These are phyloP conservation scores for Dipodomys stephensi DNA, from an alignment of 2,113 vertebrate genomes.

Conservation along the genomic window DNA sequence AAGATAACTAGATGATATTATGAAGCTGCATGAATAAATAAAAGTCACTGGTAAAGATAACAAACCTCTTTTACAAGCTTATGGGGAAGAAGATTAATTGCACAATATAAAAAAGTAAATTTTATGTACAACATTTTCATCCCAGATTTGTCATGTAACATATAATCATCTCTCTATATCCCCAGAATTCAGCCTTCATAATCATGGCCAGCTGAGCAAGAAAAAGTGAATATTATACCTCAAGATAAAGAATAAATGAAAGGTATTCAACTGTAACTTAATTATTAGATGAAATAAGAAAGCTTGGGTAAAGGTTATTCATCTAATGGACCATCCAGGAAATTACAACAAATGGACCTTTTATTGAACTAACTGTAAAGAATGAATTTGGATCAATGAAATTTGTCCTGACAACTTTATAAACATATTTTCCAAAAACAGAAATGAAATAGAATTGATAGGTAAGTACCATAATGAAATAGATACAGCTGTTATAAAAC, in stretches of 20 bases:
- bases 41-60: too few species aligned
- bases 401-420: slow-evolving; percentile 5
- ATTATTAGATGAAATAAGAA: slow-evolving; percentile 25
- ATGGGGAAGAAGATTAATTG: too few species aligned
- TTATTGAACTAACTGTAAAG: background rate
- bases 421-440: slow-evolving; percentile 52
- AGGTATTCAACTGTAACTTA: background rate
- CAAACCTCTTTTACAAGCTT: too few species aligned
- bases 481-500: background rate
- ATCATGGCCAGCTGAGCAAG: background rate
- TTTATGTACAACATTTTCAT: background rate
- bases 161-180: background rate
- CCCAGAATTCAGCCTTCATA: background rate
- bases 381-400: slow-evolving; percentile 52
- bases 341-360: slow-evolving; percentile 68
- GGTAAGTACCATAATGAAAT: background rate
- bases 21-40: too few species aligned
- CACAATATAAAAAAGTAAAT: too few species aligned
- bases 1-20: too few species aligned
- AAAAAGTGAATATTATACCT: background rate
- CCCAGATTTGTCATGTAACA: background rate
- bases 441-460: slow-evolving; percentile 33
- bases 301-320: slow-evolving; percentile 33
- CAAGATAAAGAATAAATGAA: slow-evolving; percentile 27
- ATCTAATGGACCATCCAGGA: slow-evolving; percentile 24